Base-by-base conservation (phyloP, 2,888 invertebrate genomes). In the Eupithecia vulgata region DNA sequence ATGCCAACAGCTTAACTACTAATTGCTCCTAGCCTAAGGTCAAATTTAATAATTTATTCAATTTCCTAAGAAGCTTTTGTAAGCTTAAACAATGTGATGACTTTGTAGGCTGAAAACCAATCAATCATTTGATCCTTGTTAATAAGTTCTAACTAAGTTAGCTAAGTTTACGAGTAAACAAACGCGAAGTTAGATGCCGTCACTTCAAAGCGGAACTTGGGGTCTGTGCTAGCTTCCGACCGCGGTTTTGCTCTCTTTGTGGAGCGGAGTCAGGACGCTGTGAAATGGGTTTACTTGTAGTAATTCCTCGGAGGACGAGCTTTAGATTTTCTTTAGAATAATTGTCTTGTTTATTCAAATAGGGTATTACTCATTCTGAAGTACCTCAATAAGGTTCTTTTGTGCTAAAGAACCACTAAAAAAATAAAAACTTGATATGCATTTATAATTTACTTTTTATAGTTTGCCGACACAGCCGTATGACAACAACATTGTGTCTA, bases 171-270 rank as follows among this genome's bases (percentile, higher is more conserved):
- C 15, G 48, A 72, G 75, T 67, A 68, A 72, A 67, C 74, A 57
- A 75, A 72, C 74, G 71, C 67, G n/a, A 76, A 84, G 80, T 81
- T 81, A 48, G 67, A 70, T 62, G 66, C 72, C 65, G 67, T 73
- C 69, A 72, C 73, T 66, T 75, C 73, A 70, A 72, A 76, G 62
- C 71, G 62, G 34, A 67, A 61, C 75, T 73, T 73, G 72, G n/a
- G 25, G n/a, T 65, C 37, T 40, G 40, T 42, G 5, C 21, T 5
- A 4, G 21, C 35, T 65, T n/a, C 37, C 12, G 37, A 1, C 65
- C 35, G 25, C 65, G 1, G 40, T 25, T 40, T 10, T 64, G 5
- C 12, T n/a, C 25, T 40, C 21, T 37, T 37, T 21, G 21, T 40
- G 21, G 15, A 42, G 25, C 57, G 25, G 57, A 57, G 52, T 52